Evolutionary conservation across 2,888 invertebrate genomes (phyloP), one percentile per base, ranked within the genome.

Genomic region (Pollenia labialis): DNA sequence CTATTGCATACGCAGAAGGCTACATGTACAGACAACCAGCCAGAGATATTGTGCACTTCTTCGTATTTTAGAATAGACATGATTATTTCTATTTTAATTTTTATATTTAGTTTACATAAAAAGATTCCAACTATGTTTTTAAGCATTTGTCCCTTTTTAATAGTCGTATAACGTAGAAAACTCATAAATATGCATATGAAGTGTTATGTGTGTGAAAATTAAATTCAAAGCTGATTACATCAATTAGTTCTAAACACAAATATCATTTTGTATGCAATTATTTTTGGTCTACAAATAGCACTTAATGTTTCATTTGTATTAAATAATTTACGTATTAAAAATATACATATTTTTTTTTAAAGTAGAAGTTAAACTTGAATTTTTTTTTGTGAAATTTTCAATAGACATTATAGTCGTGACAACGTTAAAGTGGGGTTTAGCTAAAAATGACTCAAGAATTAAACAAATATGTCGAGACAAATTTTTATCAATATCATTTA

Each of bases 161-260:
- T 46, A 23, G 23, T 32, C 50, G 23, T 32, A 14, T 50, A 68
- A 68, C 46, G 14, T 16, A n/a, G 23, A 18, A 68, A 32, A 32
- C 32, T 48, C 40, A 52, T 66, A 66, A 46, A 66, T n/a, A 58
- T n/a, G n/a, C n/a, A n/a, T 58, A 23, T 50, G 42, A 48, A 48
- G 58, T 68, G 66, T 50, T 23, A n/a, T 50, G n/a, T 11, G 60
- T 69, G 69, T 50, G 50, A 76, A 69, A 79, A 69, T 50, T 40
- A n/a, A 40, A 60, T 50, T 69, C 42, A 40, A 48, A 69, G 8
- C 23, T 69, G 50, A 58, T 32, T 68, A 58, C 12, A 56, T 56
- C 68, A 69, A 79, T 69, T 79, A 66, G 32, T 46, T 54, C 52
- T 54, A 6, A 64, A 44, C 42, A 64, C 2, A 71, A 50, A 74